Conservation (phyloP, 2,888 invertebrate species). For the Belgica antarctica region DNA sequence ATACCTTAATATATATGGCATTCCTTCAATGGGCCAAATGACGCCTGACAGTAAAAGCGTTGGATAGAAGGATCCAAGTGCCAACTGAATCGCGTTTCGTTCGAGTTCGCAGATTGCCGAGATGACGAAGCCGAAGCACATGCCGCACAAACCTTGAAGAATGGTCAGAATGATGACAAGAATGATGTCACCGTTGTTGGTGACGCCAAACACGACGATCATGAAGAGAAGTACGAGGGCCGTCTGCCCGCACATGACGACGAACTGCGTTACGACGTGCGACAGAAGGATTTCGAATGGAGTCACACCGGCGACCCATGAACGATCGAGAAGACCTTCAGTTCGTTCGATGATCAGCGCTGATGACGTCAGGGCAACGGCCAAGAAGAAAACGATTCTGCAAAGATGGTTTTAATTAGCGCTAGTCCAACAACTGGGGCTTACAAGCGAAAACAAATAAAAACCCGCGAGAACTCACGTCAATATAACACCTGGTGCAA, state of each 20-base stretch:
- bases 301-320: slow-evolving; percentile 90
- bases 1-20: slow-evolving; percentile 75
- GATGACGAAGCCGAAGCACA: slow-evolving; percentile 95
- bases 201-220: slow-evolving; percentile 85
- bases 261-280: slow-evolving; percentile 90
- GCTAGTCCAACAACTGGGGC: neutral
- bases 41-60: slow-evolving; percentile 88
- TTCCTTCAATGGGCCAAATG: slow-evolving; percentile 95
- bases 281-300: slow-evolving; percentile 90
- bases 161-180: slow-evolving; percentile 83
- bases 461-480: slow-evolving; percentile 73
- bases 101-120: slow-evolving; percentile 90
- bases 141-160: slow-evolving; percentile 88
- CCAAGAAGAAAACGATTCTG: slow-evolving; percentile 94
- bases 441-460: neutral
- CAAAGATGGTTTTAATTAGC: slow-evolving; percentile 46
- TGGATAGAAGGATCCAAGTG: slow-evolving; percentile 92
- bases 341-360: slow-evolving; percentile 87
- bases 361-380: slow-evolving; percentile 89
- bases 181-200: slow-evolving; percentile 82
- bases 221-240: slow-evolving; percentile 86
- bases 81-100: slow-evolving; percentile 87
- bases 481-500: slow-evolving; percentile 91
- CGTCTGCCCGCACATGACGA: slow-evolving; percentile 93
- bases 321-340: slow-evolving; percentile 87